Percentiles rank a stretch among this genome's conserved stretches.
These are phyloP conservation scores for Drosophila saltans DNA, from an alignment of 1,140 invertebrate genomes.

Conservation along the genomic window DNA sequence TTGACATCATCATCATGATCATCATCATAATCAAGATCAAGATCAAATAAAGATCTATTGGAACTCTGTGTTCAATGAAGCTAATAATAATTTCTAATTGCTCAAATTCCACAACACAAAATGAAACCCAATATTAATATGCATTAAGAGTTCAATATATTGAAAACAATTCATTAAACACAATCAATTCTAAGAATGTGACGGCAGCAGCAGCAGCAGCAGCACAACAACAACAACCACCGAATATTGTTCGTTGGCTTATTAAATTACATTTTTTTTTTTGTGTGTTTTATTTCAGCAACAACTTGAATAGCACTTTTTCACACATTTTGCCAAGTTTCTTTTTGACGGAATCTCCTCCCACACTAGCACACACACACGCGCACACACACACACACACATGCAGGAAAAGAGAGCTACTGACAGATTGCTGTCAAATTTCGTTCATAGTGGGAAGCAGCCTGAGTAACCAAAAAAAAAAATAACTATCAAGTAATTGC, in stretches of 20 bases:
- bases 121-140: constrained; percentile 68
- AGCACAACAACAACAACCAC: constrained; percentile 10
- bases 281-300: neutral
- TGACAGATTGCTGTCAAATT: constrained; percentile 74
- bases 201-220: constrained; percentile 31
- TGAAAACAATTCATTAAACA: constrained; percentile 77
- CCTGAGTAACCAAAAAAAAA: constrained; percentile 16
- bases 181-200: constrained; percentile 75
- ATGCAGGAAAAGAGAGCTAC: constrained; percentile 42
- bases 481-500: neutral
- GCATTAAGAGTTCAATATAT: constrained; percentile 37
- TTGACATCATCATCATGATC: neutral
- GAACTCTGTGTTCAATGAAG: constrained; percentile 39
- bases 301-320: constrained; percentile 3
- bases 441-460: constrained; percentile 72
- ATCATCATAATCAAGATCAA: neutral
- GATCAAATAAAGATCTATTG: neutral
- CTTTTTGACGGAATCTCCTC: constrained; percentile 7
- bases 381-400: constrained; percentile 22
- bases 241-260: constrained; percentile 7
- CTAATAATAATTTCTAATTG: constrained; percentile 79
- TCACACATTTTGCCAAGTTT: constrained; percentile 33
- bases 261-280: constrained; percentile 45
- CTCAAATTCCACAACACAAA: constrained; percentile 63
- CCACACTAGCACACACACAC: constrained; percentile 28